Conservation (phyloP, 2,888 invertebrate species). For the Flexamia atlantica region DNA sequence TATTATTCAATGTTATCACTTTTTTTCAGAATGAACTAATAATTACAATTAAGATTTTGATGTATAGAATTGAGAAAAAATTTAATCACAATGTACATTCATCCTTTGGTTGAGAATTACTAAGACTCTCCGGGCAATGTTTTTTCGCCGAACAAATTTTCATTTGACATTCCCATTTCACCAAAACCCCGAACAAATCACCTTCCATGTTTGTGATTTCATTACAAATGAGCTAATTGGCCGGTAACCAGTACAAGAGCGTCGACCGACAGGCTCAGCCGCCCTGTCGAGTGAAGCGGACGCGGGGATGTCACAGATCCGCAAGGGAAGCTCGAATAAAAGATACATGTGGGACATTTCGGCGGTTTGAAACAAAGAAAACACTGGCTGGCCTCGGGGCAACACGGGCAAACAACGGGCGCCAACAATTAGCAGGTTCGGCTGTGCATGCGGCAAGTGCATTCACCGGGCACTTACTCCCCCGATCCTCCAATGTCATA, state of each 20-base stretch:
- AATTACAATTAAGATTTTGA: too few species aligned
- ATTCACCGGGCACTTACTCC: background rate
- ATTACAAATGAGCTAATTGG: background rate
- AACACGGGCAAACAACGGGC: constrained; percentile 24
- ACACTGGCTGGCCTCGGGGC: constrained; percentile 12
- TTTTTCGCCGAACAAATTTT: too few species aligned
- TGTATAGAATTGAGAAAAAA: too few species aligned
- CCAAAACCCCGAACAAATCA: background rate
- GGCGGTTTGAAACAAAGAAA: constrained; percentile 6
- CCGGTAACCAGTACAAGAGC: background rate
- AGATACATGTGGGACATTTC: constrained; percentile 37
- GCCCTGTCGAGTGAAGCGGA: background rate
- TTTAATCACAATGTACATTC: too few species aligned
- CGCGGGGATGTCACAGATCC: background rate
- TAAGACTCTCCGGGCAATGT: too few species aligned
- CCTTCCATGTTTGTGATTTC: background rate
- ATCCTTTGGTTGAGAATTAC: too few species aligned
- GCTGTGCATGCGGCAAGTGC: background rate
- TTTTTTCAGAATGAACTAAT: too few species aligned
- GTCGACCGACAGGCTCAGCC: background rate
- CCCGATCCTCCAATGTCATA: background rate
- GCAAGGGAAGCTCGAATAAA: constrained; percentile 31
- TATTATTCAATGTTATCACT: too few species aligned
- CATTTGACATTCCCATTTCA: too few species aligned
- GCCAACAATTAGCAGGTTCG: constrained; percentile 6